phyloP scores from a whole-genome alignment of 2,797 vertebrate species.

The Rhinogobio ventralis region DNA sequence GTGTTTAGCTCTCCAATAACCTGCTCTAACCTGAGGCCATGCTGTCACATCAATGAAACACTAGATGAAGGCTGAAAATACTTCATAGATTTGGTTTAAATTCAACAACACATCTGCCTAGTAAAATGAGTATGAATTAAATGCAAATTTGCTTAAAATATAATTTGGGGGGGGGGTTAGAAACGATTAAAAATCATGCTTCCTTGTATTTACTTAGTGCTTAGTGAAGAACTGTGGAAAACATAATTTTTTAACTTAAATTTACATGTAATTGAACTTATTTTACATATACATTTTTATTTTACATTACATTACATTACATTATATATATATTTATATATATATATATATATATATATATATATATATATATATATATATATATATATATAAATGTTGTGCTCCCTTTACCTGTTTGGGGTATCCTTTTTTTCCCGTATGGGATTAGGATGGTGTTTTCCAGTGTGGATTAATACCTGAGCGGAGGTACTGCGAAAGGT shows the following conservation, averaged over 20 bases:
- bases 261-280: too few relatives aligned
- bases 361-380: too few relatives aligned
- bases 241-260: too few relatives aligned
- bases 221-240: too few relatives aligned
- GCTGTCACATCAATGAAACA: slow-evolving; percentile 53
- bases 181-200: too few relatives aligned
- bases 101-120: slow-evolving; percentile 5
- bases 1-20: slow-evolving; percentile 56
- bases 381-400: too few relatives aligned
- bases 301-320: too few relatives aligned
- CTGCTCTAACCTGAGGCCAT: slow-evolving; percentile 55
- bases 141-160: background rate
- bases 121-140: background rate
- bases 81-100: slow-evolving; percentile 8
- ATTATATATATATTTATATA: too few relatives aligned
- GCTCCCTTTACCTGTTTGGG: background rate
- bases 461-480: slow-evolving; percentile 84
- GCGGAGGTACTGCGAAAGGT: slow-evolving; percentile 76
- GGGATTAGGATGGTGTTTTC: slow-evolving; percentile 81
- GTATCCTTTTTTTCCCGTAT: slow-evolving; percentile 36
- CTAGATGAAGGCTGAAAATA: slow-evolving; percentile 25
- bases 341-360: too few relatives aligned
- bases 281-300: too few relatives aligned
- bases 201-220: too few relatives aligned
- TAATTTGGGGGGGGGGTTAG: too few relatives aligned